Evolutionary conservation across 2,113 vertebrate species (phyloP), one percentile per base, ranked within the genome.

Genomic region (Bubo scandiacus): DNA sequence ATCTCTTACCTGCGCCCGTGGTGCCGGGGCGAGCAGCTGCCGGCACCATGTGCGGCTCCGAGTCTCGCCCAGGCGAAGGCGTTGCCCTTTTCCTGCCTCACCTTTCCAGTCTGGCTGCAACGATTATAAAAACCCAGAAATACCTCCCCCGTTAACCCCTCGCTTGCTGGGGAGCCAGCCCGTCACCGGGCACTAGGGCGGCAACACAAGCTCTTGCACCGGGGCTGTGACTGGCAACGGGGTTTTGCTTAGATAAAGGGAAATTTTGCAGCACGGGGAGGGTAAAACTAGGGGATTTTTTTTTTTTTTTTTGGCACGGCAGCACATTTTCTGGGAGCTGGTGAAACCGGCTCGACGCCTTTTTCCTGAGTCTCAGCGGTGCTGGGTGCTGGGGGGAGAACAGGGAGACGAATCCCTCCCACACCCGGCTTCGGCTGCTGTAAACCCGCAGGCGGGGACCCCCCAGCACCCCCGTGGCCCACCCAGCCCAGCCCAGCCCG

Each of bases 21-120:
- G 58, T 26, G 55, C 70, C 7, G 11, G 74, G 59, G 36, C 14
- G 36, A 52, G 63, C 9, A 12, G 45, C 49, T 21, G 63, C 68
- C 66, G 18, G 81, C 61, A 67, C 94, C 91, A 81, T 15, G 93
- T 54, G 93, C 63, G 8, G 86, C 59, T 72, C 43, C 54, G 22
- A 43, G n/a, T 61, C 40, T 26, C 36, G 77, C 74, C 73, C 73
- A 5, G 72, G 81, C 47, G n/a, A 62, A 63, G 97, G 97, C 96
- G 95, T 93, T 95, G 63, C 95, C 96, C 57, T 92, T 78, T 81
- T 68, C 94, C 90, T 47, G 68, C 93, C 96, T 98, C 97, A 90
- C 97, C 90, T 97, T 98, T 97, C 97, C 97, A 97, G 96, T 96
- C 87, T 12, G 62, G 86, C 95, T 38, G 29, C 91, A 30, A 59